Evolutionary conservation across 2,888 invertebrate genomes (phyloP), one percentile per base, ranked within the genome.

Genomic region (Drosophila formosana): DNA sequence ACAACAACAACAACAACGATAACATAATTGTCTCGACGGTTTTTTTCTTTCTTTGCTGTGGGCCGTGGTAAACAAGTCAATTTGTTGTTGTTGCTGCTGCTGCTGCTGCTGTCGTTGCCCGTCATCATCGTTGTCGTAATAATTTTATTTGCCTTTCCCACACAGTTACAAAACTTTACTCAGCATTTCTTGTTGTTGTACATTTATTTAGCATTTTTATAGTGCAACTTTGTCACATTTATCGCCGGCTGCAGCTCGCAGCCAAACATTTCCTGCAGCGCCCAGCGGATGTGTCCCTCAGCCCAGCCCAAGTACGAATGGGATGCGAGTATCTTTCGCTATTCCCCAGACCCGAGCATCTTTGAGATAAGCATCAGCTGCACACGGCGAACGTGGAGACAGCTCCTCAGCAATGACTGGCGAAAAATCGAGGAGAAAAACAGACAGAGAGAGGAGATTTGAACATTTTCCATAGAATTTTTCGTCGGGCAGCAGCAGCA

Each of bases 81-180:
- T 77, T 75, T 25, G 28, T 41, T 37, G 75, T 75, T 25, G 28
- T 41, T 37, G 75, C 50, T 47, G 52, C 28, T 57, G 41, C 26
- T 18, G 55, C 32, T 49, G 62, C 13, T n/a, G 26, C 28, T 41
- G 32, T 53, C 41, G 39, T 45, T 37, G 37, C 34, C 57, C 72
- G 58, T 66, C 72, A 61, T 34, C 47, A 66, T 61, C 45, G 56
- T 66, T 69, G 73, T 67, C 72, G 72, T 79, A 83, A 87, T 83
- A 66, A 77, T 83, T 82, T 80, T 87, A 79, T 79, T 81, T 79
- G 77, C 82, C 58, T 79, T 84, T 83, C 84, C 84, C 82, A 81
- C 87, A 83, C 85, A 60, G 30, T 55, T 23, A 43, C 53, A 30
- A 8, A 43, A 34, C 23, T 50, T 61, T 60, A 63, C 37, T 41